A percentile compares a stretch with the other conserved stretches of the same genome.
These are phyloP conservation scores for Zhuqinia jingwanae DNA, from an alignment of 2,888 invertebrate species.

Conservation along the genomic window DNA sequence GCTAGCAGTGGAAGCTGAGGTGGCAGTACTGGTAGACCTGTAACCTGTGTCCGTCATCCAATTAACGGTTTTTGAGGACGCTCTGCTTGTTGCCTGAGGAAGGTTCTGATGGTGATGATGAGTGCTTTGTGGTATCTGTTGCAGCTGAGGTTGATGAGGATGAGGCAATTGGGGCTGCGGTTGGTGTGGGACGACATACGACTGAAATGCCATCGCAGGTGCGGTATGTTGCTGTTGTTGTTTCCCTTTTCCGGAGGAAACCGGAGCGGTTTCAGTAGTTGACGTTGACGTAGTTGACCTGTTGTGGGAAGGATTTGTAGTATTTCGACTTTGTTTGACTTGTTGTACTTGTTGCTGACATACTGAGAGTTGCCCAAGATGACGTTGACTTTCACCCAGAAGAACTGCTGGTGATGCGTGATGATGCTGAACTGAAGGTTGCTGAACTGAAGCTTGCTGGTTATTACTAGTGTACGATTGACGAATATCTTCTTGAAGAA, in stretches of 20 bases:
- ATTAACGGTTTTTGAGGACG: slow-evolving; percentile 69
- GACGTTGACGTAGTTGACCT: slow-evolving; percentile 31
- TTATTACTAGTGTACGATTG: background rate
- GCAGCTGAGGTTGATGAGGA: slow-evolving; percentile 30
- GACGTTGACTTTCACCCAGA: background rate
- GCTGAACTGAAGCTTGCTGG: background rate
- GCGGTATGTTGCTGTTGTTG: background rate
- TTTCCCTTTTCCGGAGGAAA: slow-evolving; percentile 8
- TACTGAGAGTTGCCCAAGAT: background rate
- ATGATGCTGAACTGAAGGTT: background rate
- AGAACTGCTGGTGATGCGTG: background rate
- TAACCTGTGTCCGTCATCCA: slow-evolving; percentile 77
- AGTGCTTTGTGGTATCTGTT: too few species aligned
- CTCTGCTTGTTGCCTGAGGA: slow-evolving; percentile 24
- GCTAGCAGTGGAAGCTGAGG: background rate
- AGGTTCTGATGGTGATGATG: slow-evolving; percentile 17
- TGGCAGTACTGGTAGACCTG: slow-evolving; percentile 40
- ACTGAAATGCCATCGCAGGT: background rate
- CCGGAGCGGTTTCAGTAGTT: background rate
- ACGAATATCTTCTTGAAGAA: background rate
- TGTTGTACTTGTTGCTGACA: background rate
- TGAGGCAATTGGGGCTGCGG: background rate
- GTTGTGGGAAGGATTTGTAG: background rate
- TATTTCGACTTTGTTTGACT: background rate
- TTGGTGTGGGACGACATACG: background rate